Evolutionary conservation across 2,888 invertebrate species (phyloP).

Genomic region (Panorpa germanica): DNA sequence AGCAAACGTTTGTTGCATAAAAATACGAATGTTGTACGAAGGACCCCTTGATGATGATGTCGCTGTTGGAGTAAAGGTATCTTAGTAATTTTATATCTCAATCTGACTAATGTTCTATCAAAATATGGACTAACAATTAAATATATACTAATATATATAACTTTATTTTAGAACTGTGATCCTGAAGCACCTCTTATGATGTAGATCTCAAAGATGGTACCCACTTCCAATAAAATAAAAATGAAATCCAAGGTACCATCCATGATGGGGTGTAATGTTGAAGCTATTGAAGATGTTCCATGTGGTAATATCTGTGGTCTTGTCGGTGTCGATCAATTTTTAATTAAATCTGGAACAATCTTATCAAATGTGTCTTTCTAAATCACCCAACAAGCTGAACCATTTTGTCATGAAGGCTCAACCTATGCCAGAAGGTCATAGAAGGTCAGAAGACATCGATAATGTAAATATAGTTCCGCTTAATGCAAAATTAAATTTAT

Average conservation of each 20-base stretch:
- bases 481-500: slow-evolving; percentile 94
- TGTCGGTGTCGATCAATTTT: slow-evolving; percentile 98
- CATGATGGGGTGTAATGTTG: slow-evolving; percentile 99
- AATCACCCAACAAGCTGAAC: slow-evolving; percentile 99
- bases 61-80: slow-evolving; percentile 75
- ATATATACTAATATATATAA: no score
- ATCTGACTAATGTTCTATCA: no score
- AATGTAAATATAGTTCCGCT: slow-evolving; percentile 85
- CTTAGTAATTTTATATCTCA: no score
- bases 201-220: slow-evolving; percentile 99
- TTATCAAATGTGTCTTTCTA: slow-evolving; percentile 88
- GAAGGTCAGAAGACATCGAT: slow-evolving; percentile 94
- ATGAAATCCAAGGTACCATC: no score
- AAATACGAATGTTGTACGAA: slow-evolving; percentile 99
- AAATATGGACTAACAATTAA: no score
- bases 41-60: slow-evolving; percentile 94
- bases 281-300: slow-evolving; percentile 99
- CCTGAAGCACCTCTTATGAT: slow-evolving; percentile 97
- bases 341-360: slow-evolving; percentile 99
- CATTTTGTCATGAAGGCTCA: slow-evolving; percentile 88
- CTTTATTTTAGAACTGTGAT: slow-evolving; percentile 87
- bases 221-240: slow-evolving; percentile 98
- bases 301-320: slow-evolving; percentile 99
- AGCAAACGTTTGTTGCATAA: no score
- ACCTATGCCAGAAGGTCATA: slow-evolving; percentile 93